phyloP scores from a whole-genome alignment of 2,113 vertebrate species.

The Poeciliopsis retropinna region DNA sequence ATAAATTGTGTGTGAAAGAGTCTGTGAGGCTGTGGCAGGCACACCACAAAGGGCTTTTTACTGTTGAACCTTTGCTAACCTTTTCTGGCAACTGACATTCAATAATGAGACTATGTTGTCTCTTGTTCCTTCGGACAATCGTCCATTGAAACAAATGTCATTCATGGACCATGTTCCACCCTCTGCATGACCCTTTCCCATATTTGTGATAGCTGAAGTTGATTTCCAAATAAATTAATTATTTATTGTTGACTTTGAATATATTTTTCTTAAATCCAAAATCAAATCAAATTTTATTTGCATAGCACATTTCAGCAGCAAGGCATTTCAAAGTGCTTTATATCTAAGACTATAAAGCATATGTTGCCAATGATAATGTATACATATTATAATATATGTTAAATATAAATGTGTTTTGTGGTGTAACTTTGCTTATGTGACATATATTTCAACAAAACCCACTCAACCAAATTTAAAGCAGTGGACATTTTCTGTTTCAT shows the following conservation, averaged over 20 bases:
- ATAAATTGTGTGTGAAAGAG: conserved; percentile 52
- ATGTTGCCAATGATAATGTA: background rate
- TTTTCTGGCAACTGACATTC: conserved; percentile 77
- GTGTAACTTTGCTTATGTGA: background rate
- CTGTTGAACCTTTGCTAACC: conserved; percentile 78
- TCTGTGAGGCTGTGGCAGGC: conserved; percentile 36
- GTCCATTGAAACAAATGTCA: conserved; percentile 78
- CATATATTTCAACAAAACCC: background rate
- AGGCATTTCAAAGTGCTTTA: too few species aligned
- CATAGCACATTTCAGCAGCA: too few species aligned
- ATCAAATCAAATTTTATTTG: too few species aligned
- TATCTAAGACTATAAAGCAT: conserved; percentile 3
- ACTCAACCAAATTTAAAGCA: background rate
- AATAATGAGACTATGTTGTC: conserved; percentile 80
- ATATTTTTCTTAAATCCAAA: conserved; percentile 11
- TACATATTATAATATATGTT: too few species aligned
- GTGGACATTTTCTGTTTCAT: background rate
- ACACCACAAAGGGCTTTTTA: conserved; percentile 70
- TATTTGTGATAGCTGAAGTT: conserved; percentile 69
- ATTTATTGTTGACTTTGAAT: conserved; percentile 22
- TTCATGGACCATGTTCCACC: conserved; percentile 66
- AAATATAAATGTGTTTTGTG: background rate
- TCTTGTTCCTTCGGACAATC: conserved; percentile 79
- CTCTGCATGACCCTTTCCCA: conserved; percentile 65
- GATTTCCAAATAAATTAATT: conserved; percentile 54